Percentiles rank a stretch among this genome's conserved stretches.
These are phyloP conservation scores for Xanthostigma xanthostigma DNA, from an alignment of 2,888 invertebrate genomes.

Conservation along the genomic window DNA sequence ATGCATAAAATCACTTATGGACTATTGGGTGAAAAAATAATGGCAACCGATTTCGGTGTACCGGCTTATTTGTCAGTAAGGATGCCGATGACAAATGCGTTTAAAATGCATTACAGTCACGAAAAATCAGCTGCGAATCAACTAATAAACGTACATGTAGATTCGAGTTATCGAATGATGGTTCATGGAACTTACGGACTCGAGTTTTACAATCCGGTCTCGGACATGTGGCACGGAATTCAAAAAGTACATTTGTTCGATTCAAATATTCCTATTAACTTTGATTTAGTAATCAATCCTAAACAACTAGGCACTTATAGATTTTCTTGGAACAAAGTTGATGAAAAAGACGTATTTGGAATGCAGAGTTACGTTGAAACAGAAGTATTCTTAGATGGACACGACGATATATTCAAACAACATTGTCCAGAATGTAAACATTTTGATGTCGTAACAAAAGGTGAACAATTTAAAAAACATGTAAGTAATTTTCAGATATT, in stretches of 20 bases:
- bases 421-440: conserved; percentile 21
- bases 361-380: conserved; percentile 21
- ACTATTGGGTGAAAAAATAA: neutral
- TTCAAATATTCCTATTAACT: conserved; percentile 19
- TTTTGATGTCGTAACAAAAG: conserved; percentile 21
- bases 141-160: conserved; percentile 18
- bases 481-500: conserved; percentile 13
- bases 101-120: neutral
- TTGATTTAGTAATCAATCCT: conserved; percentile 18
- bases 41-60: conserved; percentile 2
- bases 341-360: conserved; percentile 18
- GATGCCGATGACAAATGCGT: neutral
- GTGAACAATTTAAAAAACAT: conserved; percentile 15
- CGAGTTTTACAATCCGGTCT: conserved; percentile 29
- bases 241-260: conserved; percentile 21
- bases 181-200: conserved; percentile 23
- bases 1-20: neutral
- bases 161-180: conserved; percentile 19
- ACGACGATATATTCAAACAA: no score
- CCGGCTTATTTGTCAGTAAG: neutral
- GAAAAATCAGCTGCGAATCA: neutral
- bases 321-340: conserved; percentile 17
- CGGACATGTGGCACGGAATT: conserved; percentile 28
- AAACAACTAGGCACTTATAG: conserved; percentile 20
- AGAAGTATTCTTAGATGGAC: no score